These are phyloP conservation scores for Norana najaformis DNA, from an alignment of 2,888 invertebrate species.

Conservation along the genomic window DNA sequence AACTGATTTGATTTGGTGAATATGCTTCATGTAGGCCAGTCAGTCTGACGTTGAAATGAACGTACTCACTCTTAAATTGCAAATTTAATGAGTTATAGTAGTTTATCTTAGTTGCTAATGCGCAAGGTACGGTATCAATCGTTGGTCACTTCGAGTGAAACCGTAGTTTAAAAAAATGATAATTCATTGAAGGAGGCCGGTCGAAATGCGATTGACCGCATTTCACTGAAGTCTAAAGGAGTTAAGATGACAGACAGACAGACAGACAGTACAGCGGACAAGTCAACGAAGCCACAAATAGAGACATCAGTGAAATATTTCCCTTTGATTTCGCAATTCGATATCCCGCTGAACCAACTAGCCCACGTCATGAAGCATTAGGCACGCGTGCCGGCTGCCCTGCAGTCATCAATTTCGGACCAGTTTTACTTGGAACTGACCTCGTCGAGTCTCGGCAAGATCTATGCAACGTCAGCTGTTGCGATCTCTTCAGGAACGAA, in stretches of 20 bases:
- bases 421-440: not conserved
- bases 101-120: no score
- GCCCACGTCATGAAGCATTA: no score
- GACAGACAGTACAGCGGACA: not conserved
- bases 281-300: not conserved
- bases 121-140: no score
- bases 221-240: not conserved
- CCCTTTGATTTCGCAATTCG: not conserved
- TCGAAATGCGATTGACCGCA: not conserved
- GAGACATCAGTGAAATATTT: not conserved
- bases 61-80: no score
- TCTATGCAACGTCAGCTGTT: slow-evolving; percentile 1
- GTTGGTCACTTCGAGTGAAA: no score
- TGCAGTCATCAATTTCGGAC: not conserved
- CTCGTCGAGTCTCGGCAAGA: not conserved
- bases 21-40: no score
- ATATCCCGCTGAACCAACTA: not conserved
- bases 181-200: not conserved
- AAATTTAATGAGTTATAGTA: no score
- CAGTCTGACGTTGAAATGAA: no score
- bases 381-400: not conserved
- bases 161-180: no score
- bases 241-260: not conserved
- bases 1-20: no score
- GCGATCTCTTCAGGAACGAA: not conserved